phyloP scores from a whole-genome alignment of 1,140 invertebrate genomes.

The Eciton burchellii region DNA sequence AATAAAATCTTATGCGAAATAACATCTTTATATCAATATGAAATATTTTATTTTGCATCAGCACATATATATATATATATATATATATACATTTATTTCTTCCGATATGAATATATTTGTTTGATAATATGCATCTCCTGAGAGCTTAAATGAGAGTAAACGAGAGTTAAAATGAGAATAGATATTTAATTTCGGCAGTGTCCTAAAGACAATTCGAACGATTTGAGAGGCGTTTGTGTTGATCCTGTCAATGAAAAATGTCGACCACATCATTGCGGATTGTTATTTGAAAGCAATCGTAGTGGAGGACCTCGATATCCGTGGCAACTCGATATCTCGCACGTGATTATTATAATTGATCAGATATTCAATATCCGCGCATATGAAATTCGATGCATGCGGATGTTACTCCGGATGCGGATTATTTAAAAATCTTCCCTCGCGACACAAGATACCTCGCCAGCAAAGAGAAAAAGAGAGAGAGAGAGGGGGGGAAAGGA shows the following conservation, averaged over 20 bases:
- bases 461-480: too few relatives aligned
- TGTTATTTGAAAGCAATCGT: background rate
- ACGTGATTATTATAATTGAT: conserved; percentile 33
- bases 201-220: background rate
- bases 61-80: too few relatives aligned
- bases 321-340: background rate
- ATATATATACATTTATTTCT: too few relatives aligned
- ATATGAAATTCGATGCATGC: conserved; percentile 29
- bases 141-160: too few relatives aligned
- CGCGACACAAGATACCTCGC: background rate
- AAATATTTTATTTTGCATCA: too few relatives aligned
- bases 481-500: background rate
- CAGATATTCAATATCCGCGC: conserved; percentile 38
- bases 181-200: background rate
- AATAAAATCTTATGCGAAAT: too few relatives aligned
- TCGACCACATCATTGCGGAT: background rate
- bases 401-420: background rate
- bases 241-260: too few relatives aligned
- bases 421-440: conserved; percentile 48
- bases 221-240: too few relatives aligned
- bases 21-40: too few relatives aligned
- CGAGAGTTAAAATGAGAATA: background rate
- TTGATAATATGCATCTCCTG: too few relatives aligned
- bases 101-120: too few relatives aligned
- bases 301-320: background rate